A percentile compares a stretch with the other conserved stretches of the same genome.
These are phyloP conservation scores for Microhierax caerulescens DNA, from an alignment of 2,797 vertebrate species.

Conservation along the genomic window DNA sequence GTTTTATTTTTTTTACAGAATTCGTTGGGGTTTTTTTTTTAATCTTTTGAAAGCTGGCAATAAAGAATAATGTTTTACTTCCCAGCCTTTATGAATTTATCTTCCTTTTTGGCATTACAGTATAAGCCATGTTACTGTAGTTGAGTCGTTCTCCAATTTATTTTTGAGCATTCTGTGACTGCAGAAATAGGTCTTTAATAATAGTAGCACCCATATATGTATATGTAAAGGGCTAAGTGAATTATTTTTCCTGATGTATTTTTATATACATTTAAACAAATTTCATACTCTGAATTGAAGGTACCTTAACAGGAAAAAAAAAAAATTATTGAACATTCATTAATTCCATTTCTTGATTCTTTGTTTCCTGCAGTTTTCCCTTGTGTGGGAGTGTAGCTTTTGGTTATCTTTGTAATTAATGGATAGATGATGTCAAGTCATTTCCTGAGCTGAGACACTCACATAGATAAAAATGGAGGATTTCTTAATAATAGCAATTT, in stretches of 20 bases:
- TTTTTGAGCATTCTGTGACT: neutral
- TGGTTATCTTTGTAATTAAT: neutral
- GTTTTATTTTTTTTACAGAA: accelerated
- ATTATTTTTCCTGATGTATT: neutral
- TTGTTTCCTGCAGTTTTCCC: neutral
- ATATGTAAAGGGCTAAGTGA: neutral
- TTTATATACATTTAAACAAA: neutral
- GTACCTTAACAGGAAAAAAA: neutral
- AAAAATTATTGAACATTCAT: neutral
- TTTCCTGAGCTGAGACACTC: neutral
- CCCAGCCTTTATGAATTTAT: neutral
- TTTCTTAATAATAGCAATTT: neutral
- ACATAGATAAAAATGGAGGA: neutral
- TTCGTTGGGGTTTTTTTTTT: neutral
- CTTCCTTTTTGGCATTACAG: neutral
- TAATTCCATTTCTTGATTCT: neutral
- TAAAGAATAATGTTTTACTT: neutral
- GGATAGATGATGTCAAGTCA: neutral
- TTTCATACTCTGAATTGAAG: neutral
- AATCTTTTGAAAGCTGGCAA: neutral
- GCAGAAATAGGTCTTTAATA: neutral
- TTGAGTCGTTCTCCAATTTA: neutral
- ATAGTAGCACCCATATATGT: neutral
- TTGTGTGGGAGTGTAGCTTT: neutral
- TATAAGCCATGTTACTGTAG: neutral